These are phyloP conservation scores for Apodemia duryi DNA, from an alignment of 2,888 invertebrate genomes.

Conservation along the genomic window DNA sequence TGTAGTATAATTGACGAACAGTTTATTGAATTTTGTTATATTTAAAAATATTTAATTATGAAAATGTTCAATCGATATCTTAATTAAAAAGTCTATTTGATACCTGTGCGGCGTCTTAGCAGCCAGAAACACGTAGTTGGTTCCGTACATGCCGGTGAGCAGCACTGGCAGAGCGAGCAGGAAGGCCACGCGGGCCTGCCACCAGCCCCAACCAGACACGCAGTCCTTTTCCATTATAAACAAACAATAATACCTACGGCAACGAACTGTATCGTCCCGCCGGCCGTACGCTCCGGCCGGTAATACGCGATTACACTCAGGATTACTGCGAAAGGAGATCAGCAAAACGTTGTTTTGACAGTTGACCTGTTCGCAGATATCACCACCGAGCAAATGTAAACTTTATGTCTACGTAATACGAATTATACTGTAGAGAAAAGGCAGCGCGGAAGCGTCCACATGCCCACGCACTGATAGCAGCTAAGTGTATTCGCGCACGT, in stretches of 20 bases:
- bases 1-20: no score
- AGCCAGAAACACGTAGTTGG: conserved; percentile 72
- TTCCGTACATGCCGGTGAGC: conserved; percentile 65
- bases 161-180: conserved; percentile 67
- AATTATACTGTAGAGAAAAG: not conserved
- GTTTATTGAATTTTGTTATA: no score
- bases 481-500: conserved; percentile 11
- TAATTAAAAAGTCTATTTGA: not conserved
- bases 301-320: conserved; percentile 30
- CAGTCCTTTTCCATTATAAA: conserved; percentile 44
- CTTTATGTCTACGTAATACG: conserved; percentile 14
- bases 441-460: conserved; percentile 8
- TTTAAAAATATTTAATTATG: no score
- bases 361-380: conserved; percentile 34
- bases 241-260: not conserved
- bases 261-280: conserved; percentile 31
- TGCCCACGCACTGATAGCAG: conserved; percentile 2
- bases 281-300: conserved; percentile 37
- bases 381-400: not conserved
- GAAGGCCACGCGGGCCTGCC: conserved; percentile 64
- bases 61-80: no score
- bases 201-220: conserved; percentile 58
- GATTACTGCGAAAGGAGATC: conserved; percentile 31
- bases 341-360: conserved; percentile 28
- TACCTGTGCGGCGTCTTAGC: conserved; percentile 63